Evolutionary conservation across 2,888 invertebrate genomes (phyloP).

Genomic region (Dione juno): DNA sequence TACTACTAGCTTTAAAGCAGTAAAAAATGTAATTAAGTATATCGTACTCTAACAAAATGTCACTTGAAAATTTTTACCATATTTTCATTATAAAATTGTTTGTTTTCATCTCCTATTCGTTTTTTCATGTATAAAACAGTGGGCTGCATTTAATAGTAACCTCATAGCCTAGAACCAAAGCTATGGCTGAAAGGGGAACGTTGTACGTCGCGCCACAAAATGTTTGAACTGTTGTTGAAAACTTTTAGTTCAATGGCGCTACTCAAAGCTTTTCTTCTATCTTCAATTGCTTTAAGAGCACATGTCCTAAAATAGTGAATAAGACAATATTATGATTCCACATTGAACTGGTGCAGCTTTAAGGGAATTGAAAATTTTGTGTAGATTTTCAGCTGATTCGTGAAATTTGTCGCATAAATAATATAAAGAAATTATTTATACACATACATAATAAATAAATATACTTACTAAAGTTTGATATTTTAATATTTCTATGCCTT

Average conservation of each 20-base stretch:
- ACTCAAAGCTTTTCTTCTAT: constrained; percentile 67
- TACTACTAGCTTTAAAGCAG: no score
- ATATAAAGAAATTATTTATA: no score
- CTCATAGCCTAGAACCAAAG: constrained; percentile 51
- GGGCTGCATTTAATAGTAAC: constrained; percentile 59
- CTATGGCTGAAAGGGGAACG: constrained; percentile 73
- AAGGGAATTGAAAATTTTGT: no score
- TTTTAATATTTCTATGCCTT: no score
- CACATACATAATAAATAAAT: no score
- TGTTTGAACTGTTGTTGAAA: constrained; percentile 82
- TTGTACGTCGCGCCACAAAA: constrained; percentile 75
- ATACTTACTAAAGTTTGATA: no score
- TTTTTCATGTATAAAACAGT: constrained; percentile 17
- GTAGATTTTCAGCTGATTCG: neutral
- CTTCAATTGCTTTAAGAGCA: constrained; percentile 53
- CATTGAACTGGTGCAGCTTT: no score
- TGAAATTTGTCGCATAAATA: no score
- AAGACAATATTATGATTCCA: constrained; percentile 53
- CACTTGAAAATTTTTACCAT: neutral
- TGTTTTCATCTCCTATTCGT: neutral
- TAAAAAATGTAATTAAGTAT: no score
- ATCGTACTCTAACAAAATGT: neutral
- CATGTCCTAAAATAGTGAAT: constrained; percentile 69
- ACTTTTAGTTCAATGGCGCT: constrained; percentile 75
- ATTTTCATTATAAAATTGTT: neutral